Percentiles rank a stretch among this genome's conserved stretches.
phyloP scores from a whole-genome alignment of 2,888 invertebrate species.

The Epistrophe grossulariae region DNA sequence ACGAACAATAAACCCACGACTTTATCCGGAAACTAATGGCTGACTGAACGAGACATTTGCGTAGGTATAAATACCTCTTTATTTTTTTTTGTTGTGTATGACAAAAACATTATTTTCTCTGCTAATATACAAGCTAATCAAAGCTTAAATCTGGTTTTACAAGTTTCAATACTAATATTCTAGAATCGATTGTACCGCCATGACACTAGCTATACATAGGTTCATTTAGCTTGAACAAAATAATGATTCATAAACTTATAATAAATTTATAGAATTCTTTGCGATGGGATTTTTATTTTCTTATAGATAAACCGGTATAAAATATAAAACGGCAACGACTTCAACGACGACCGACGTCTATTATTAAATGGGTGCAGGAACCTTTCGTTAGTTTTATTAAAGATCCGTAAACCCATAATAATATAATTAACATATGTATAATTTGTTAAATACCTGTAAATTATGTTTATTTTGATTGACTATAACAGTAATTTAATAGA shows the following conservation, averaged over 20 bases:
- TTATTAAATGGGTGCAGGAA: not conserved
- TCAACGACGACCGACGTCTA: not conserved
- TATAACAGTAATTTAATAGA: not conserved
- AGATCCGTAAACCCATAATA: not conserved
- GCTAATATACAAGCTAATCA: not conserved
- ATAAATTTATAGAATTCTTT: not conserved
- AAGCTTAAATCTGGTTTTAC: conserved; percentile 13
- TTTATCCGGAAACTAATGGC: conserved; percentile 28
- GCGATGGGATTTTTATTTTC: not conserved
- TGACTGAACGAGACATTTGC: not conserved
- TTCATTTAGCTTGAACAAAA: too few species aligned
- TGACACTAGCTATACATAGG: not conserved
- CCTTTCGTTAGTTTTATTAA: not conserved
- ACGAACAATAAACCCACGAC: not conserved
- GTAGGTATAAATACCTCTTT: not conserved
- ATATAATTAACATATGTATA: not conserved
- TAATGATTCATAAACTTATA: conserved; percentile 9
- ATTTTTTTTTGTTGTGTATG: not conserved
- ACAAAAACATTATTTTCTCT: not conserved
- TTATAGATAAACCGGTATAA: not conserved
- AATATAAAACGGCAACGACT: not conserved
- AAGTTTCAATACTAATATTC: not conserved
- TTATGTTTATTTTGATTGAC: not conserved
- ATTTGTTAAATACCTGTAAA: not conserved
- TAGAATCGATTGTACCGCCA: not conserved